These are phyloP conservation scores for Astropecten irregularis DNA, from an alignment of 53 echinoderm and acorn worm species.

Conservation along the genomic window DNA sequence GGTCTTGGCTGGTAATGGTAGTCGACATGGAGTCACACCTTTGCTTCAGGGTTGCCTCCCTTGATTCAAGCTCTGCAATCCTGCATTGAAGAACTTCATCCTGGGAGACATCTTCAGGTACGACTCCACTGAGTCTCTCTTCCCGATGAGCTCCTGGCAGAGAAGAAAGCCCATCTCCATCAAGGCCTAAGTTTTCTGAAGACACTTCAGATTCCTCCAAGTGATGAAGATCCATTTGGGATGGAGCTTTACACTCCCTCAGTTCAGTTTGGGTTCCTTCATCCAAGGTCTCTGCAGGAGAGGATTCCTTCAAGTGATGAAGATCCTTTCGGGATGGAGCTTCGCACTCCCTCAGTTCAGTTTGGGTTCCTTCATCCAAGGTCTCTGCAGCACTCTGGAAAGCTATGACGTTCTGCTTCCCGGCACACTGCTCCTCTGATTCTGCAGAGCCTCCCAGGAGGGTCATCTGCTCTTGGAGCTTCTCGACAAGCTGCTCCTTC, in stretches of 20 bases:
- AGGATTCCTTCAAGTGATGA: neutral
- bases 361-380: neutral
- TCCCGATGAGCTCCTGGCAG: neutral
- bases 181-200: neutral
- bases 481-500: neutral
- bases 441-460: neutral
- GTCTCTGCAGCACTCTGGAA: neutral
- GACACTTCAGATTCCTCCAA: constrained; percentile 1
- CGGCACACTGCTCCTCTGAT: neutral
- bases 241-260: neutral
- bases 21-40: neutral
- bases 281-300: neutral
- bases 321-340: neutral
- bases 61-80: constrained; percentile 16
- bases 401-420: neutral
- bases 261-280: constrained; percentile 10
- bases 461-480: neutral
- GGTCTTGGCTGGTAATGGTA: constrained; percentile 9
- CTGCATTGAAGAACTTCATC: neutral
- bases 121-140: neutral
- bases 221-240: neutral
- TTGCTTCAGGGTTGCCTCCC: constrained; percentile 1
- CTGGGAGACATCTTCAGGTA: neutral
- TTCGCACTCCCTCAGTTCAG: neutral
- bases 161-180: neutral